Conservation (phyloP, 2,888 invertebrate genomes). For the Drosophila eohydei region DNA sequence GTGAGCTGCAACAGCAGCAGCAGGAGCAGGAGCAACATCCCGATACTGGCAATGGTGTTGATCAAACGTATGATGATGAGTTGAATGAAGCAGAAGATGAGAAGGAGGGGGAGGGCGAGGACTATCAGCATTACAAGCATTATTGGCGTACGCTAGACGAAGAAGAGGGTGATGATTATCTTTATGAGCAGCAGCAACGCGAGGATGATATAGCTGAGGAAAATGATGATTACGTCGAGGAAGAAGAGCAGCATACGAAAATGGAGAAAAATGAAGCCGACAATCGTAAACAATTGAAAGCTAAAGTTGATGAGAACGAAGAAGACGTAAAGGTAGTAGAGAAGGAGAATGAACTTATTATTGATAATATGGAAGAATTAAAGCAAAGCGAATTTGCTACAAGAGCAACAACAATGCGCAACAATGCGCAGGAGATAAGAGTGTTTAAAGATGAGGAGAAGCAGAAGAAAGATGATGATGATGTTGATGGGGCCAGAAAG, state of each 20-base stretch:
- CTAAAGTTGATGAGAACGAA: conserved; percentile 36
- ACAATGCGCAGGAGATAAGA: conserved; percentile 62
- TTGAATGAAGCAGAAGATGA: conserved; percentile 18
- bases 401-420: conserved; percentile 65
- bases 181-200: conserved; percentile 71
- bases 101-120: conserved; percentile 49
- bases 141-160: conserved; percentile 74
- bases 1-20: conserved; percentile 56
- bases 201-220: conserved; percentile 67
- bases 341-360: conserved; percentile 54
- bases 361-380: conserved; percentile 60
- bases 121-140: conserved; percentile 65
- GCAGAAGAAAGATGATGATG: conserved; percentile 35
- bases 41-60: conserved; percentile 14
- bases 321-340: conserved; percentile 35
- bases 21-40: conserved; percentile 41
- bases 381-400: conserved; percentile 76
- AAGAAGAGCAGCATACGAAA: conserved; percentile 19
- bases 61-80: conserved; percentile 38
- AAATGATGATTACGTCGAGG: conserved; percentile 59
- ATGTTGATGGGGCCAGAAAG: conserved; percentile 67
- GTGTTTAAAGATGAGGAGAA: conserved; percentile 25
- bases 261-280: conserved; percentile 45
- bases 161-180: conserved; percentile 71
- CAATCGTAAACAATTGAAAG: conserved; percentile 60